Evolutionary conservation across 2,113 vertebrate genomes (phyloP), one percentile per base, ranked within the genome.

Genomic region (Scortum barcoo): DNA sequence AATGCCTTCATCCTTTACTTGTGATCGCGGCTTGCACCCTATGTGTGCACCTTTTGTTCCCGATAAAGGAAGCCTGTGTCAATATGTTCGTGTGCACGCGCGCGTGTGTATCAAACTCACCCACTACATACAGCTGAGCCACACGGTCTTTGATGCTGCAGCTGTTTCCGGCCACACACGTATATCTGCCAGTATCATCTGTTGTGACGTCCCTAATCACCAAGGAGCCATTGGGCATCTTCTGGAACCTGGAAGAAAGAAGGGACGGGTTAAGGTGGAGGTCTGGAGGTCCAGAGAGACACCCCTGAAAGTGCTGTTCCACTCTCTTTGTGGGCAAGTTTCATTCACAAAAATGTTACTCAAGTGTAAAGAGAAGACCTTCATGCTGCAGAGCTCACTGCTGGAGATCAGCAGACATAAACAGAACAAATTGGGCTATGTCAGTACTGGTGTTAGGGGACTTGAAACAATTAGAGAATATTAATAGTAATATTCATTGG

Each of bases 101-200:
- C 36, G 51, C 20, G 24, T 26, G 40, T 8, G 28, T 19, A 28
- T 58, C 20, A 14, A 26, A 87, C 97, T 94, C 93, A 99, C 98
- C 98, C 72, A 99, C 98, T 0, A 99, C 98, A 0, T 97, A 97
- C 2, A 99, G 96, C 86, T 95, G 96, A 48, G 97, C 97, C 69
- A 96, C 95, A 0, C 94, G 94, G 90, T 97, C 96, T 85, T 95
- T 96, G 94, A 99, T 99, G 94, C 95, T 97, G 94, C 98, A 99
- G 94, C 96, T 98, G 92, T 99, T 99, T 83, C 98, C 98, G 0
- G 97, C 98, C 0, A 99, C 97, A 81, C 98, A 99, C 0, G 97
- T 99, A 56, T 99, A 99, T 66, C 94, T 95, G 72, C 98, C 98
- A 0, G 97, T 97, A 91, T 99, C 97, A 28, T 99, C 97, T 0